phyloP scores from a whole-genome alignment of 2,113 vertebrate genomes.

The Condylura cristata region DNA sequence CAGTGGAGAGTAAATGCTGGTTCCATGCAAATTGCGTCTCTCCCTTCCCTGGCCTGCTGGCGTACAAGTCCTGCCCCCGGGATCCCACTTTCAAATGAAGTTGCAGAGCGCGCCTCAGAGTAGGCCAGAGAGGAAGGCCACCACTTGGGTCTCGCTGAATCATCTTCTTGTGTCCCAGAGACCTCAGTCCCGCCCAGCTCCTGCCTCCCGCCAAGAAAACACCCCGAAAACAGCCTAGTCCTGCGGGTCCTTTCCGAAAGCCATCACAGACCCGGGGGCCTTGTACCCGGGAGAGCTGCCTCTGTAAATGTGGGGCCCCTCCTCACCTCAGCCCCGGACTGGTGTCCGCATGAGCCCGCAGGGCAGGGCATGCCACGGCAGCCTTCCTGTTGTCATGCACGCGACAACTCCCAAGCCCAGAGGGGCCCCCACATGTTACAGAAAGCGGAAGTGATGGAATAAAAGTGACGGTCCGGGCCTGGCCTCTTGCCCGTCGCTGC shows the following conservation, averaged over 20 bases:
- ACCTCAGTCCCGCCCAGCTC: not conserved
- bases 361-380: too few species aligned
- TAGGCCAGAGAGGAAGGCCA: not conserved
- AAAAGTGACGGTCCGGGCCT: not conserved
- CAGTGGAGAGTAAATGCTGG: not conserved
- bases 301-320: too few species aligned
- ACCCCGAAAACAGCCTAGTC: not conserved
- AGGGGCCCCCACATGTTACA: not conserved
- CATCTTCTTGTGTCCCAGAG: not conserved
- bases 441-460: not conserved
- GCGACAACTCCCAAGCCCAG: not conserved
- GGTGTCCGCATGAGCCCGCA: not conserved
- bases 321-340: not conserved
- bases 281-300: too few species aligned
- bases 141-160: too few species aligned
- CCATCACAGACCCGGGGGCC: accelerated
- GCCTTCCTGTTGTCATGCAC: too few species aligned
- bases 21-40: not conserved
- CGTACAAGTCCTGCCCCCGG: not conserved
- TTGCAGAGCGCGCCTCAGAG: not conserved
- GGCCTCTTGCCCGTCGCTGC: too few species aligned
- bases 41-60: not conserved
- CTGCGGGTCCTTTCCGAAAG: not conserved
- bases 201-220: not conserved
- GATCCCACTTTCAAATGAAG: not conserved